These are phyloP conservation scores for Ichneumoninae sp. DNA, from an alignment of 2,888 invertebrate genomes.

Conservation along the genomic window DNA sequence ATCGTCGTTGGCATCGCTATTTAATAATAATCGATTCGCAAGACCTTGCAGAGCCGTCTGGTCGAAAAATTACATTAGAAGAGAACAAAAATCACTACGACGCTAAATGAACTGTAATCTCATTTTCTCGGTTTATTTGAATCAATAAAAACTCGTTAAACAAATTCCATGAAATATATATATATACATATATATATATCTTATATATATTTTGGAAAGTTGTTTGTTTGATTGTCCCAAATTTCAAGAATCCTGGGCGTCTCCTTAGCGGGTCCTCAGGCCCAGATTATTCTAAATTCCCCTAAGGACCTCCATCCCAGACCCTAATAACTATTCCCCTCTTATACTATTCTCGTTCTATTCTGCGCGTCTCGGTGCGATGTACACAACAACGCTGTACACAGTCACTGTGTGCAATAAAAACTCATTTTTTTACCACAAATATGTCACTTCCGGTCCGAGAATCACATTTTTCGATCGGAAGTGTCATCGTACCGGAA, in stretches of 20 bases:
- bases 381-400: too few relatives aligned
- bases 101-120: slow-evolving; percentile 73
- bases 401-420: too few relatives aligned
- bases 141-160: slow-evolving; percentile 78
- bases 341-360: neutral
- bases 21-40: slow-evolving; percentile 46
- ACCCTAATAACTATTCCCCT: neutral
- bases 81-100: slow-evolving; percentile 45
- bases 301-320: neutral
- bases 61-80: slow-evolving; percentile 37
- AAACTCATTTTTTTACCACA: too few relatives aligned
- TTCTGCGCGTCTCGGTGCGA: neutral
- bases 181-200: neutral
- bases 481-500: too few relatives aligned
- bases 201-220: neutral
- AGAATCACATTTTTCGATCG: too few relatives aligned
- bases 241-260: neutral
- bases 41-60: slow-evolving; percentile 35
- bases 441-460: too few relatives aligned
- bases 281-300: neutral
- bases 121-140: slow-evolving; percentile 72
- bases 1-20: slow-evolving; percentile 56
- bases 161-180: slow-evolving; percentile 22
- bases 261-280: neutral
- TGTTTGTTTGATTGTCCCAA: neutral